Evolutionary conservation across 1,140 invertebrate genomes (phyloP).

Genomic region (Ceratina australensis): DNA sequence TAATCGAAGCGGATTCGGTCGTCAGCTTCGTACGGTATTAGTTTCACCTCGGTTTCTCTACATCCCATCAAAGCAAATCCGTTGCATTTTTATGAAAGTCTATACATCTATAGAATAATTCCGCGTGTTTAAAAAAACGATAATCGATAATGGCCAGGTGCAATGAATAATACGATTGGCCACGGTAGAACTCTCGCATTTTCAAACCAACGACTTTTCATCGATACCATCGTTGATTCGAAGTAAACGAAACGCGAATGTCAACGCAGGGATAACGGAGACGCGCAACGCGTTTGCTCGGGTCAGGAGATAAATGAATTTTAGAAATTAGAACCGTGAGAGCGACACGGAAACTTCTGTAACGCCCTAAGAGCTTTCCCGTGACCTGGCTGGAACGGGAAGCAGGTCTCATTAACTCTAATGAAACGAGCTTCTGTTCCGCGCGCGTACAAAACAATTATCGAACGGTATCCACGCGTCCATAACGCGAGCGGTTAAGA

Average conservation of each 20-base stretch:
- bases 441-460: constrained; percentile 16
- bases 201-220: not conserved
- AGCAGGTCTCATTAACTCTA: constrained; percentile 3
- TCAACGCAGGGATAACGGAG: not conserved
- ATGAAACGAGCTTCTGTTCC: constrained; percentile 24
- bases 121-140: constrained; percentile 1
- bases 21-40: not conserved
- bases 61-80: not conserved
- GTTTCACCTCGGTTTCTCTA: not conserved
- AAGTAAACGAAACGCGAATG: not conserved
- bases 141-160: not conserved
- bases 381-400: not conserved
- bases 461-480: not conserved
- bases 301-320: not conserved
- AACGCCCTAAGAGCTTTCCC: not conserved
- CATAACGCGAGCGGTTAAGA: not conserved
- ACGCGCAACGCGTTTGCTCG: too few relatives aligned
- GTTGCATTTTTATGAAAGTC: constrained; percentile 1
- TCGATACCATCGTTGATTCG: too few relatives aligned
- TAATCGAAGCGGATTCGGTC: too few relatives aligned
- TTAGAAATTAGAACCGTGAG: not conserved
- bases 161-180: not conserved
- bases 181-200: too few relatives aligned
- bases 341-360: not conserved
- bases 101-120: not conserved